Evolutionary conservation across 2,113 vertebrate species (phyloP).

Genomic region (Sylvia atricapilla): DNA sequence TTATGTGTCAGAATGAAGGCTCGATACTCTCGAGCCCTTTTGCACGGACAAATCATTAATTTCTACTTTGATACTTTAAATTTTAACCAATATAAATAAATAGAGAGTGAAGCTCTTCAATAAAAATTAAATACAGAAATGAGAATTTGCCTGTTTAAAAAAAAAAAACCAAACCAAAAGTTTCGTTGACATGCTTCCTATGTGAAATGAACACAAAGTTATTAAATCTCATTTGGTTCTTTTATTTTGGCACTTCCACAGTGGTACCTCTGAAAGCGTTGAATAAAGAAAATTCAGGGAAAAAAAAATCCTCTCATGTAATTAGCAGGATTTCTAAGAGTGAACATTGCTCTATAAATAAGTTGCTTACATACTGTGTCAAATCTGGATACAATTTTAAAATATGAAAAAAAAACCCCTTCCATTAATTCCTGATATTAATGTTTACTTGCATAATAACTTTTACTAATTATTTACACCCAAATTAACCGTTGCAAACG

Average conservation of each 20-base stretch:
- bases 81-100: neutral
- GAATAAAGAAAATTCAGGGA: neutral
- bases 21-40: neutral
- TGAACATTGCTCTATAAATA: neutral
- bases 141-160: accelerated
- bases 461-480: constrained; percentile 46
- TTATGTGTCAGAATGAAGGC: neutral
- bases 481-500: constrained; percentile 23
- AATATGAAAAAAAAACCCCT: neutral
- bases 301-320: neutral
- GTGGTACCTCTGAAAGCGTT: neutral
- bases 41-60: neutral
- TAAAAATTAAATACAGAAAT: neutral
- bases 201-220: neutral
- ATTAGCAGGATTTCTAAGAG: neutral
- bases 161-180: neutral
- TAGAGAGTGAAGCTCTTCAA: neutral
- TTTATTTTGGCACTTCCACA: neutral
- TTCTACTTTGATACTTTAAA: neutral
- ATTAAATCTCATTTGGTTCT: neutral
- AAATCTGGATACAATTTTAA: neutral
- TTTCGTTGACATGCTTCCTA: neutral
- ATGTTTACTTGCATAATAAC: neutral
- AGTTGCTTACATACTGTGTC: neutral
- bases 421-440: constrained; percentile 14